Base-by-base conservation (phyloP, 1,140 invertebrate genomes). In the Penaeus japonicus region DNA sequence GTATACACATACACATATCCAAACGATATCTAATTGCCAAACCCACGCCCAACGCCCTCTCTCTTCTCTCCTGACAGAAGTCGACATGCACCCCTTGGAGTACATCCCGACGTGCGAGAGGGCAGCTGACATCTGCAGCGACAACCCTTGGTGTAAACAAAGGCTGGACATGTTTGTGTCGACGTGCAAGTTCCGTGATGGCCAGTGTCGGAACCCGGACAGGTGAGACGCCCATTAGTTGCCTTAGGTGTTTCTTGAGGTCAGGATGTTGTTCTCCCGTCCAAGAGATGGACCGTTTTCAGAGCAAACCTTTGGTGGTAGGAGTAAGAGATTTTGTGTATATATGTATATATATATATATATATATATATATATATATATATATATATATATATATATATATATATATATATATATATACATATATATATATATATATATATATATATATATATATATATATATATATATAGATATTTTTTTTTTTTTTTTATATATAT, bases 181-280 rank as follows among this genome's bases (percentile, higher is more conserved):
- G n/a, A 83, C 80, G n/a, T 89, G 87, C 80, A 75, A 81, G 77
- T 87, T 81, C 35, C 85, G 85, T 27, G 78, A 87, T 1, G 78
- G 85, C 18, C 85, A 73, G 15, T 87, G 85, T 62, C 57, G 35
- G 20, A 87, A 65, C 39, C 55, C 77, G 3, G 78, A 87, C 85
- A 87, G 62, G 85, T 87, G 27, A 80, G 85, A 39, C 7, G 1
- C 4, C 12, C 18, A 57, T 57, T 18, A 4, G 57, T 22, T 22
- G 35, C 47, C 4, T 22, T 20, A 27, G 4, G 22, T 32, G 15
- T 24, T 2, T 65, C 65, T 32, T 27, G 3, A 27, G 18, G 10
- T 10, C 65, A 27, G 15, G 30, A 10, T 3, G n/a, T 70, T 70
- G 10, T 12, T 24, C n/a, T 24, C n/a, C 4, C 65, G 30, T 17